Evolutionary conservation across 2,113 vertebrate genomes (phyloP), one percentile per base, ranked within the genome.

Genomic region (Austrofundulus limnaeus): DNA sequence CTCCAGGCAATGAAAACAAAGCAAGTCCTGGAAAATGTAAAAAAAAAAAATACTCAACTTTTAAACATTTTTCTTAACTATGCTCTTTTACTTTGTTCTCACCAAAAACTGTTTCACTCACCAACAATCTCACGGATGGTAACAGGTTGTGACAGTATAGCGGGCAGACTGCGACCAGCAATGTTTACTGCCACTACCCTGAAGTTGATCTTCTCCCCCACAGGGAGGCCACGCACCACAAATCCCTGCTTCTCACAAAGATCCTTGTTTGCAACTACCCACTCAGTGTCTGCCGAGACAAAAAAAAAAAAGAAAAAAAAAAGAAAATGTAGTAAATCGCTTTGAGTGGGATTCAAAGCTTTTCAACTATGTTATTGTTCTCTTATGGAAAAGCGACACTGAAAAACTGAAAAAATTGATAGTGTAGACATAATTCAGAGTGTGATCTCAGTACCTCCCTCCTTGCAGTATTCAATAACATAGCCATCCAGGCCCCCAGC

Each of bases 401-500:
- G 8, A 19, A 46, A 9, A 2, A 52, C 3, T 1, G 54, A 69
- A n/a, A n/a, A 38, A 10, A 38, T 2, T 38, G 52, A 20, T 19
- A 23, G 53, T 16, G 16, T 48, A 19, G 28, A 1, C 2, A 5
- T 43, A 12, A 52, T 14, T 10, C 20, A 31, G 51, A 13, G 23
- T 54, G 0, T 7, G 25, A 20, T 48, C 1, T 57, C 2, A 41
- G 73, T 52, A 96, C 95, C 93, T 90, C 92, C 95, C 20, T 96
- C 95, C 85, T 94, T 92, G 86, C 93, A 93, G 82, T 93, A 96
- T 79, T 96, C 95, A 73, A 96, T 92, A 39, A 94, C 28, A 53
- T 96, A 97, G 12, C 95, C 95, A 1, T 96, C 95, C 59, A 97
- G 89, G 67, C 95, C 95, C 0, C 94, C 95, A 0, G 95, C 95